Conservation (phyloP, 1,140 invertebrate species). For the Macrostomum lignano region DNA sequence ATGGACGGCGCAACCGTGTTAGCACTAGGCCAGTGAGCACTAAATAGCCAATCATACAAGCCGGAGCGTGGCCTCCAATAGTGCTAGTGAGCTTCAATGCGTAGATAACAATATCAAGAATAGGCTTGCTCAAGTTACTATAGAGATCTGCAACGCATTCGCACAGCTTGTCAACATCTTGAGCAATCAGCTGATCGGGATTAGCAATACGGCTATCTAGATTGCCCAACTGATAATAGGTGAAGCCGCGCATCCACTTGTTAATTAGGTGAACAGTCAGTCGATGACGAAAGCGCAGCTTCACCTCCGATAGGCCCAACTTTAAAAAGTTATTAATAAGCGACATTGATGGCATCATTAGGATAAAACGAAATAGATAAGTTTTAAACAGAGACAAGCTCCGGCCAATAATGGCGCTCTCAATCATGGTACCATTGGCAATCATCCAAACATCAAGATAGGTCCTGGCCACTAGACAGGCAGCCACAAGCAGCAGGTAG, state of each 20-base stretch:
- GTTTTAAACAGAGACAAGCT: no score
- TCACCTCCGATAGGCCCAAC: constrained; percentile 63
- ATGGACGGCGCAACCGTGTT: constrained; percentile 42
- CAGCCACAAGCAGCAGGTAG: no score
- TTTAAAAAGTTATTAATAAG: constrained; percentile 69
- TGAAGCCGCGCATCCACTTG: constrained; percentile 69
- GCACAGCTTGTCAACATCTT: constrained; percentile 86
- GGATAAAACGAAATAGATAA: no score
- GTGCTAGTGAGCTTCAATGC: constrained; percentile 55
- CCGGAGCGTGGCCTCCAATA: constrained; percentile 48
- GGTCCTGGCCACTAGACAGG: no score
- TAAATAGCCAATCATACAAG: constrained; percentile 53
- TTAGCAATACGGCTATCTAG: constrained; percentile 73
- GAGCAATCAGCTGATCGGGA: constrained; percentile 74
- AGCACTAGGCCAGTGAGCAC: constrained; percentile 42
- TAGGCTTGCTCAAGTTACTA: constrained; percentile 80
- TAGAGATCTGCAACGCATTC: constrained; percentile 73
- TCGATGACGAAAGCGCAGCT: constrained; percentile 57
- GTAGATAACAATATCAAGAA: constrained; percentile 73
- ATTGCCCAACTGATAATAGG: constrained; percentile 86
- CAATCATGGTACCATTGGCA: no score
- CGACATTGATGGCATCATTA: constrained; percentile 48
- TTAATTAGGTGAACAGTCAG: constrained; percentile 55
- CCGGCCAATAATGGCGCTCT: no score
- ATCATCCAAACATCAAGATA: no score